These are phyloP conservation scores for Chelonus formosanus DNA, from an alignment of 2,888 invertebrate species.

Conservation along the genomic window DNA sequence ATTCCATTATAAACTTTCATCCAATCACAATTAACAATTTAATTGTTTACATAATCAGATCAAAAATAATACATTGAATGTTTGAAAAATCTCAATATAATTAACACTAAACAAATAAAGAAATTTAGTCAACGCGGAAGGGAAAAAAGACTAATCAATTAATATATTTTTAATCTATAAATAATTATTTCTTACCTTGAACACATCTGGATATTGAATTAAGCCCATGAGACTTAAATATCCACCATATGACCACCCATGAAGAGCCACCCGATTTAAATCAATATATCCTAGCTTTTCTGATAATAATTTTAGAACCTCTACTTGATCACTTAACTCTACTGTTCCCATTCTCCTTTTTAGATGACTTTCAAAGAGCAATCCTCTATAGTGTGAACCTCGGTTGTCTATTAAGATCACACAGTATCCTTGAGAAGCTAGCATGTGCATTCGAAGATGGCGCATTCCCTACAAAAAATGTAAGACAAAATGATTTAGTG, in stretches of 20 bases:
- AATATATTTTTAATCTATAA: constrained; percentile 6
- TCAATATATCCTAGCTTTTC: constrained; percentile 89
- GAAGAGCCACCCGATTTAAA: constrained; percentile 89
- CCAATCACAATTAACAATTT: too few relatives aligned
- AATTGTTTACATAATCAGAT: too few relatives aligned
- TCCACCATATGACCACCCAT: constrained; percentile 99
- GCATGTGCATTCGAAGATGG: constrained; percentile 91
- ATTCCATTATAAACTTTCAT: too few relatives aligned
- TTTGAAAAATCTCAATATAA: too few relatives aligned
- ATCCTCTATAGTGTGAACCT: constrained; percentile 93
- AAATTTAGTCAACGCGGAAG: too few relatives aligned
- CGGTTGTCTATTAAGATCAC: constrained; percentile 95
- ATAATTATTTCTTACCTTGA: constrained; percentile 73
- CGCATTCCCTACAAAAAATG: constrained; percentile 77
- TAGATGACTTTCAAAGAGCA: constrained; percentile 91
- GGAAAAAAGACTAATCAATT: neutral
- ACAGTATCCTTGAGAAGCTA: constrained; percentile 94
- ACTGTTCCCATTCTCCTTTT: constrained; percentile 91
- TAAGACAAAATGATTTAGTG: constrained; percentile 8
- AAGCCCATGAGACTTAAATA: constrained; percentile 95
- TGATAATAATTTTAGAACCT: constrained; percentile 87
- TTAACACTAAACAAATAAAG: too few relatives aligned
- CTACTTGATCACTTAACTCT: constrained; percentile 94
- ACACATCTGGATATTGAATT: constrained; percentile 90
- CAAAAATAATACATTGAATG: too few relatives aligned